Conservation (phyloP, 2,113 vertebrate genomes). For the Corythoichthys intestinalis region DNA sequence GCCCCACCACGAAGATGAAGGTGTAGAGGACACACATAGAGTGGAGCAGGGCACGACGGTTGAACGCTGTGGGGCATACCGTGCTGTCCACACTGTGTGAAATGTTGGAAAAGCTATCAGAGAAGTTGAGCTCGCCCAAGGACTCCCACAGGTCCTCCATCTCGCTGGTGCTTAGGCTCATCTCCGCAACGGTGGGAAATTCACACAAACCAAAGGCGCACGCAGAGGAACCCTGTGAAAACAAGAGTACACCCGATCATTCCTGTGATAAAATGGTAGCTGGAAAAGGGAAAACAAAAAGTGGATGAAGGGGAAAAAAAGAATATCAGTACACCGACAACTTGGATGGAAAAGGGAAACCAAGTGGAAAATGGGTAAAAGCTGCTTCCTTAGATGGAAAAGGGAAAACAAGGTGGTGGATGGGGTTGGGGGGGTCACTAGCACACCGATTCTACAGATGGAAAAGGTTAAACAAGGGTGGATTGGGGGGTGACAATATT, state of each 20-base stretch:
- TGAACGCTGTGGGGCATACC: constrained; percentile 73
- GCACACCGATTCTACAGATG: no score
- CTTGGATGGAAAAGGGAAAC: no score
- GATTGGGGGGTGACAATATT: no score
- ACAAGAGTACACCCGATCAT: constrained; percentile 34
- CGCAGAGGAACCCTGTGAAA: constrained; percentile 40
- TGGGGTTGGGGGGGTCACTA: no score
- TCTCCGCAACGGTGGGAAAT: constrained; percentile 34
- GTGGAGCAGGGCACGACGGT: constrained; percentile 78
- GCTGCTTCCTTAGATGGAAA: no score
- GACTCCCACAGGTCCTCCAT: constrained; percentile 73
- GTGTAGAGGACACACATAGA: constrained; percentile 85
- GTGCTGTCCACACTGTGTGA: constrained; percentile 67
- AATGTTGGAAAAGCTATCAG: constrained; percentile 71
- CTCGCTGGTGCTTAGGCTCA: constrained; percentile 64
- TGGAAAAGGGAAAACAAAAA: no score
- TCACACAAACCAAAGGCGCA: constrained; percentile 33
- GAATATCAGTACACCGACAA: no score
- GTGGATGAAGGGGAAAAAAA: no score
- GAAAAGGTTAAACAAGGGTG: no score
- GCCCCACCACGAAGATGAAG: constrained; percentile 88
- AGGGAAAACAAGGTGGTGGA: no score
- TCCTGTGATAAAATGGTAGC: background rate
- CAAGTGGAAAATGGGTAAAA: no score
- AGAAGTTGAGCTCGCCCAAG: constrained; percentile 78